Conservation (phyloP, 2,797 vertebrate genomes). For the Melanotaenia trifasciata region DNA sequence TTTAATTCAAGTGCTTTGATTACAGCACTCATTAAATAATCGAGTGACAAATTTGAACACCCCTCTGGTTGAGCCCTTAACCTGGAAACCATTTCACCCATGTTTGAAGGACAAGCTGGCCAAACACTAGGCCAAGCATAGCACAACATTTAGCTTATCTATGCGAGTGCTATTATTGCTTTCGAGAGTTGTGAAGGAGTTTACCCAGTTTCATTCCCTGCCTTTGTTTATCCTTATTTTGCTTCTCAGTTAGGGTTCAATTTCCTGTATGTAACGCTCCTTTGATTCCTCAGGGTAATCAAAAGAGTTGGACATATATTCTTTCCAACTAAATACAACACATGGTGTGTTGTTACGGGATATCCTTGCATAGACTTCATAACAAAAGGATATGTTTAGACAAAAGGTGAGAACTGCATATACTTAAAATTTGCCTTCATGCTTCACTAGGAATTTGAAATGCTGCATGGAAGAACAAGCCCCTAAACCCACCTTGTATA, state of each 20-base stretch:
- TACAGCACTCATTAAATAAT: constrained; percentile 13
- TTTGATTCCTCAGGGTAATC: constrained; percentile 6
- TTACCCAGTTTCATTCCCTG: constrained; percentile 51
- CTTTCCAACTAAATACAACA: constrained; percentile 30
- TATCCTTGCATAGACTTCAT: constrained; percentile 54
- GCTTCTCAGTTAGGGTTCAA: constrained; percentile 42
- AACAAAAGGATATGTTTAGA: constrained; percentile 19
- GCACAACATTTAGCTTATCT: constrained; percentile 75
- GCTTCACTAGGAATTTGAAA: constrained; percentile 11
- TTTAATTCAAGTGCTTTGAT: constrained; percentile 55
- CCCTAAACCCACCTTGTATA: neutral
- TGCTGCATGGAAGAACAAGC: constrained; percentile 16
- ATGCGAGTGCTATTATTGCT: constrained; percentile 79
- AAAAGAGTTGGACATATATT: constrained; percentile 38
- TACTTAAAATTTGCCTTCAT: constrained; percentile 17
- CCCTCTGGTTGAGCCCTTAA: constrained; percentile 74
- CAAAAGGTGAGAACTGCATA: constrained; percentile 23
- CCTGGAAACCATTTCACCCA: constrained; percentile 60
- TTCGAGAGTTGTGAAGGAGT: constrained; percentile 67
- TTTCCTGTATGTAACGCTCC: constrained; percentile 11
- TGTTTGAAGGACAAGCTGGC: constrained; percentile 37
- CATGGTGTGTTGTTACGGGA: constrained; percentile 13
- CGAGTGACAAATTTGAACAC: constrained; percentile 52
- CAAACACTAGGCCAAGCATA: constrained; percentile 59
- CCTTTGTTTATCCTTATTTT: constrained; percentile 55